Percentiles rank a stretch among this genome's conserved stretches.
Conservation (phyloP, 1,140 invertebrate genomes). For the Brachionus koreanus region DNA sequence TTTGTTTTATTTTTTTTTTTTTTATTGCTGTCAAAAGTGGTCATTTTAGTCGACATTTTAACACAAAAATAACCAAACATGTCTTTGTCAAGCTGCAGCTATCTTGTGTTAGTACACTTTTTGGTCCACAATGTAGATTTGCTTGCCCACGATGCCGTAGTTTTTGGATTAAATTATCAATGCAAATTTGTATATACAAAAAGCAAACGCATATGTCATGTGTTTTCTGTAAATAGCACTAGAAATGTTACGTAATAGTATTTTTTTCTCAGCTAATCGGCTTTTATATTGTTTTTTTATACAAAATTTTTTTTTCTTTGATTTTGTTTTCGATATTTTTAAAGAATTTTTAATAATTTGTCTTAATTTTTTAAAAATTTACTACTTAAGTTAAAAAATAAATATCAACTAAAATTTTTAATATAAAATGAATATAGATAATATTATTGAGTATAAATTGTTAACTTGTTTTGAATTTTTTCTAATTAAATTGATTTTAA, state of each 20-base stretch:
- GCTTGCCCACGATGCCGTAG: background rate
- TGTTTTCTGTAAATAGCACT: background rate
- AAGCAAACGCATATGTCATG: too few relatives aligned
- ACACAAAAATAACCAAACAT: background rate
- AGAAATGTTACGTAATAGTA: background rate
- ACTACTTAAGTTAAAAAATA: slow-evolving; percentile 7
- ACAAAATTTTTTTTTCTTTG: background rate
- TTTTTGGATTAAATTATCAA: background rate
- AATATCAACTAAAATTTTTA: background rate
- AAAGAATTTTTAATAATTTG: background rate
- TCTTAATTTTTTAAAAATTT: too few relatives aligned
- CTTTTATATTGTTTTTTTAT: background rate
- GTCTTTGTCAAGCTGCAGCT: background rate
- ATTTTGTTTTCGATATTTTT: background rate
- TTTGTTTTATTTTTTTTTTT: background rate
- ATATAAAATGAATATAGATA: background rate
- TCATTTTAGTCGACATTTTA: background rate
- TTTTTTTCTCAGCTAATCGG: background rate
- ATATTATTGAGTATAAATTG: background rate
- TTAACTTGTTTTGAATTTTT: background rate
- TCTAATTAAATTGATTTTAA: background rate
- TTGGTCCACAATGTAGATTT: background rate
- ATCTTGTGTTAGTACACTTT: background rate
- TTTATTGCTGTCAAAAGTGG: background rate
- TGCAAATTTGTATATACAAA: background rate